A percentile compares a stretch with the other conserved stretches of the same genome.
Conservation (phyloP, 2,797 vertebrate genomes). For the Gymnodraco acuticeps region DNA sequence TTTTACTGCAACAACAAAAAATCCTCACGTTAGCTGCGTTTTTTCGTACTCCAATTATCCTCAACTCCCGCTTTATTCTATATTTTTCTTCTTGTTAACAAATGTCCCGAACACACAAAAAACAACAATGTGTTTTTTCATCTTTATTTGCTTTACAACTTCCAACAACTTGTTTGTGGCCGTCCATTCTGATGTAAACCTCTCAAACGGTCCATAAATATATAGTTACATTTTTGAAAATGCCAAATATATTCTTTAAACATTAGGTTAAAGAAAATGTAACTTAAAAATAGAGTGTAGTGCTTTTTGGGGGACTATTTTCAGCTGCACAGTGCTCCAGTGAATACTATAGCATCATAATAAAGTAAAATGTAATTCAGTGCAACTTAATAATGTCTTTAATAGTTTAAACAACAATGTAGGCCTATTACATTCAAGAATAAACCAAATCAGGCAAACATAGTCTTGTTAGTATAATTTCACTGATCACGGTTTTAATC, state of each 20-base stretch:
- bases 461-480: neutral
- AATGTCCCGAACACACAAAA: constrained; percentile 4
- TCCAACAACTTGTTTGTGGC: neutral
- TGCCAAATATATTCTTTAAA: neutral
- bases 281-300: neutral
- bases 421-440: neutral
- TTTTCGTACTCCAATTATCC: neutral
- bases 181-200: neutral
- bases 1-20: neutral
- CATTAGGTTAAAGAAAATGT: neutral
- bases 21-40: constrained; percentile 2
- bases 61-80: neutral
- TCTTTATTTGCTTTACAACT: constrained; percentile 2
- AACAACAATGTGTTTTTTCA: neutral
- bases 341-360: neutral
- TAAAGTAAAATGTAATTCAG: neutral
- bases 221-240: neutral
- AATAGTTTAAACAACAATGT: neutral
- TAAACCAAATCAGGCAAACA: neutral
- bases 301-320: neutral
- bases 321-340: neutral
- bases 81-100: constrained; percentile 8
- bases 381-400: neutral
- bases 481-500: neutral
- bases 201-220: neutral